phyloP scores from a whole-genome alignment of 2,797 vertebrate genomes.

The Thalassophryne amazonica region DNA sequence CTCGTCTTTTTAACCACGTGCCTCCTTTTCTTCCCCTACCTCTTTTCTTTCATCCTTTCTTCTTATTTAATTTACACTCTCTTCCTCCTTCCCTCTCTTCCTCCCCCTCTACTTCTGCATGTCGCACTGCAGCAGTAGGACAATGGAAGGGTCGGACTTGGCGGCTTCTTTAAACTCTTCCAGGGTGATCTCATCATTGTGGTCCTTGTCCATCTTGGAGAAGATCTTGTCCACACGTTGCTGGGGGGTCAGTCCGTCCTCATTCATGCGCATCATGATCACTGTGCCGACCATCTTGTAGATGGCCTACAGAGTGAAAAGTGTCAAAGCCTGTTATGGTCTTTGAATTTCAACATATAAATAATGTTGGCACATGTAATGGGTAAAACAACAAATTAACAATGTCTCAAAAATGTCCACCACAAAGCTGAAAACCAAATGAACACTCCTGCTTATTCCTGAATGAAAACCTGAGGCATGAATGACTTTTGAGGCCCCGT shows the following conservation, averaged over 20 bases:
- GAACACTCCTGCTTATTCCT: no score
- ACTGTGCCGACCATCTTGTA: conserved; percentile 99
- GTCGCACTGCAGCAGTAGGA: conserved; percentile 94
- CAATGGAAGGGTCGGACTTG: conserved; percentile 94
- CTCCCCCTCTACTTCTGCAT: conserved; percentile 91
- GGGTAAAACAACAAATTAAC: no score
- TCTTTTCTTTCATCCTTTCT: conserved; percentile 18
- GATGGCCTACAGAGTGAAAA: conserved; percentile 82
- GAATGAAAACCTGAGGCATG: no score
- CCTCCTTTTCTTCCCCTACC: conserved; percentile 11
- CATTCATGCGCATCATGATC: conserved; percentile 99
- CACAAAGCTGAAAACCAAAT: no score
- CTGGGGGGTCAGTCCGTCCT: conserved; percentile 94
- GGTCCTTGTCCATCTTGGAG: conserved; percentile 99
- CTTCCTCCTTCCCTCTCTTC: conserved; percentile 10
- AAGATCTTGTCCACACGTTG: conserved; percentile 99
- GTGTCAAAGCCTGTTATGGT: no score
- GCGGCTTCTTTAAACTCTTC: conserved; percentile 98
- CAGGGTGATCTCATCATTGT: conserved; percentile 94
- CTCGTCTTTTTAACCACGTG: neutral
- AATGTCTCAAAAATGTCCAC: no score
- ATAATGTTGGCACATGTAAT: no score
- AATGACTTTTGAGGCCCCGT: no score
- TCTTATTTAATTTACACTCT: conserved; percentile 8
- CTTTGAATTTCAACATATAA: no score